Conservation (phyloP, 2,797 vertebrate genomes). For the Bradypus variegatus region DNA sequence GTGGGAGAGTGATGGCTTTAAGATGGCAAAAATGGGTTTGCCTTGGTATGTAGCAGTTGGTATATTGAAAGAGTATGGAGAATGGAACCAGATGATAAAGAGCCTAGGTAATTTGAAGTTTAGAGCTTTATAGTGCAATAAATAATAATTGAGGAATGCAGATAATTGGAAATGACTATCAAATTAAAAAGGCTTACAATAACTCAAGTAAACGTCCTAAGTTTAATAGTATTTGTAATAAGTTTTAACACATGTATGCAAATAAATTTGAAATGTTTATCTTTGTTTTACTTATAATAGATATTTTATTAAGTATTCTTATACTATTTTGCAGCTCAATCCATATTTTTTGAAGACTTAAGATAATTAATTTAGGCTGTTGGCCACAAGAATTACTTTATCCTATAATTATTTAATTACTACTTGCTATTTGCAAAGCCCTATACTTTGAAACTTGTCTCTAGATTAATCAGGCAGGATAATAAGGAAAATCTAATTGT, state of each 20-base stretch:
- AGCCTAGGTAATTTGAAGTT: neutral
- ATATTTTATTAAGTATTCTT: constrained; percentile 33
- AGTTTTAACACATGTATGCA: constrained; percentile 35
- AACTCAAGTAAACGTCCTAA: neutral
- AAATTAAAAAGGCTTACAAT: constrained; percentile 22
- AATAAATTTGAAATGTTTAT: constrained; percentile 34
- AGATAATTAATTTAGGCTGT: constrained; percentile 33
- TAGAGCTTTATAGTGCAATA: neutral
- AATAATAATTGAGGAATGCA: neutral
- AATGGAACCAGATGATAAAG: neutral
- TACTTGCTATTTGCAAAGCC: constrained; percentile 9
- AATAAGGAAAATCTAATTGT: constrained; percentile 23
- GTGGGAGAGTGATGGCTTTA: neutral
- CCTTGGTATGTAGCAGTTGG: neutral
- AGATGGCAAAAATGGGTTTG: neutral
- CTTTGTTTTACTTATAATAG: constrained; percentile 13
- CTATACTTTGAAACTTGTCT: constrained; percentile 33
- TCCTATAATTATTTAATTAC: constrained; percentile 27
- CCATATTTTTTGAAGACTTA: constrained; percentile 25
- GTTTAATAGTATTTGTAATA: constrained; percentile 8
- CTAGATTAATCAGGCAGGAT: constrained; percentile 31
- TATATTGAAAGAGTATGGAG: neutral
- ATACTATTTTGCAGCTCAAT: neutral
- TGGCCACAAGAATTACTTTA: constrained; percentile 26
- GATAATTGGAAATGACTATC: neutral